Base-by-base conservation (phyloP, 1,140 invertebrate genomes). In the Drosophila triauraria region DNA sequence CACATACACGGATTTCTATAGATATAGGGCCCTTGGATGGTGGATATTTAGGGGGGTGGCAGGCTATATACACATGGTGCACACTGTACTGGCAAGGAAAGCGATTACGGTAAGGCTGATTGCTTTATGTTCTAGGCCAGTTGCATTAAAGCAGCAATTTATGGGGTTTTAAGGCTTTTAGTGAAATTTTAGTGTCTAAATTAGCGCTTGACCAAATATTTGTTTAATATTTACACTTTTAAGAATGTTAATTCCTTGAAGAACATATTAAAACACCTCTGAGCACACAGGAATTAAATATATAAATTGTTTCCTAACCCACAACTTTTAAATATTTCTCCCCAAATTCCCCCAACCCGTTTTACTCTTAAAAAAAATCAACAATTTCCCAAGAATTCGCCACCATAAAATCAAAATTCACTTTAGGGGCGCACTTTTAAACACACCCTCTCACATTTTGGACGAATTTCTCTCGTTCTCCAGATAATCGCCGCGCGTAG, bases 81-180 rank as follows among this genome's bases (percentile, higher is more conserved):
- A 40, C 15, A 40, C 35, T 56, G 42, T 47, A 78, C 38, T 43
- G 51, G 62, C 44, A 20, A 25, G 72, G 23, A 65, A 75, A 44
- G 51, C 72, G 46, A 76, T 71, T 67, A 54, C n/a, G 60, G 53
- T 69, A 78, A 74, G 46, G 47, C 59, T 81, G 77, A 85, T 81
- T 86, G 76, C 68, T 57, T 54, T 85, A 23, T 25, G 30, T 25
- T 25, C 8, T 17, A n/a, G 44, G 25, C 44, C 43, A 23, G 30
- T 8, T 67, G 25, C 27, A 43, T 60, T 32, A 32, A 60, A 17
- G 62, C 3, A 7, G 3, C 5, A 46, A 35, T 32, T 62, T 44
- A 2, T n/a, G 9, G 1, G 15, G 12, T n/a, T n/a, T n/a, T 9
- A 62, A 20, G 5, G 12, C 15, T 8, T 25, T 58, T 40, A 12